phyloP scores from a whole-genome alignment of 2,888 invertebrate species.

The Thalpophila matura region DNA sequence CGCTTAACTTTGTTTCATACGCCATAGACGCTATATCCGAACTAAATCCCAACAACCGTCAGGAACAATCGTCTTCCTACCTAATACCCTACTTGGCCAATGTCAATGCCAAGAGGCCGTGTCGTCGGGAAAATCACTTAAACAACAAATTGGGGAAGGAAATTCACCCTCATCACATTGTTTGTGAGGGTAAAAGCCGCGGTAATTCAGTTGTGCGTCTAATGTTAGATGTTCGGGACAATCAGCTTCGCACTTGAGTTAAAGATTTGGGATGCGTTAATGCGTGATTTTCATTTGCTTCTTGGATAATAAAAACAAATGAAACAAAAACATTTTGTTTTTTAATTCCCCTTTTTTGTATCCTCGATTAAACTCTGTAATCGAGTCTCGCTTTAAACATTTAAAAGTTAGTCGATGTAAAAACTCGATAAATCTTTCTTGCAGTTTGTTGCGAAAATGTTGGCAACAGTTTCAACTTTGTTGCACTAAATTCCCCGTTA shows the following conservation, averaged over 20 bases:
- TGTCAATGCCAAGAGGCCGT: constrained; percentile 65
- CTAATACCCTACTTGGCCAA: constrained; percentile 54
- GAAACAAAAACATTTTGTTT: constrained; percentile 14
- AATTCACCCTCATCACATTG: constrained; percentile 58
- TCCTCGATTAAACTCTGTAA: constrained; percentile 39
- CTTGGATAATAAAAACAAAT: constrained; percentile 1
- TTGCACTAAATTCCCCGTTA: constrained; percentile 57
- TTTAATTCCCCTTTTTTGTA: constrained; percentile 18
- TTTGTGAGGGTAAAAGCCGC: constrained; percentile 56
- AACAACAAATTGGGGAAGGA: constrained; percentile 52
- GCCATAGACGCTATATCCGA: constrained; percentile 33
- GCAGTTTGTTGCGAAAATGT: constrained; percentile 50
- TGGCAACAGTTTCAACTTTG: constrained; percentile 45
- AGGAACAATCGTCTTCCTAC: constrained; percentile 46
- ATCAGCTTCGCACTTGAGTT: constrained; percentile 5
- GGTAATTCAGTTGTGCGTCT: constrained; percentile 49
- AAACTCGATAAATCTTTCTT: constrained; percentile 51
- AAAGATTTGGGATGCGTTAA: constrained; percentile 17
- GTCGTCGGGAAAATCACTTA: constrained; percentile 55
- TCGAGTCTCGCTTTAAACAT: constrained; percentile 41
- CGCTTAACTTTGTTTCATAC: constrained; percentile 46
- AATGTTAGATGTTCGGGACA: constrained; percentile 31
- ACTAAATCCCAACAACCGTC: constrained; percentile 30
- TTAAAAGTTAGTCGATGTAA: constrained; percentile 35
- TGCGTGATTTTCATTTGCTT: constrained; percentile 9